A percentile compares a stretch with the other conserved stretches of the same genome.
These are phyloP conservation scores for Caenorhabditis sp. DNA, from an alignment of 2,888 invertebrate genomes.

Conservation along the genomic window DNA sequence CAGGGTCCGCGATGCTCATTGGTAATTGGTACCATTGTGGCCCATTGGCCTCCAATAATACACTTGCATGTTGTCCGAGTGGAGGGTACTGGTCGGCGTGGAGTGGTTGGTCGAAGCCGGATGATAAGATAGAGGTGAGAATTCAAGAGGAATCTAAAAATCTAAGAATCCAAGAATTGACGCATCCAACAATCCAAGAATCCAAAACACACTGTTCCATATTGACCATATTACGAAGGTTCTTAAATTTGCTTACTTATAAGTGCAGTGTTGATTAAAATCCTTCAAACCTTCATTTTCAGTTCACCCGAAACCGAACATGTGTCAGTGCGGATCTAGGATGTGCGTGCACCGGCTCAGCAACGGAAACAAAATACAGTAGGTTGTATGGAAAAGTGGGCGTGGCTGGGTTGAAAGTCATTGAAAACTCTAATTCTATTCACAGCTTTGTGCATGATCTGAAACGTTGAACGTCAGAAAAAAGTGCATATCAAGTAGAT, in stretches of 20 bases:
- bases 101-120: not conserved
- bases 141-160: too few species aligned
- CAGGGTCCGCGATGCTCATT: conserved; percentile 20
- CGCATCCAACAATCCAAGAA: too few species aligned
- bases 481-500: too few species aligned
- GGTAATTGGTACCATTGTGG: conserved; percentile 59
- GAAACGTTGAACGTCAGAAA: too few species aligned
- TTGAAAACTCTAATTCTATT: too few species aligned
- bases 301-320: conserved; percentile 29
- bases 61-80: conserved; percentile 46
- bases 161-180: too few species aligned
- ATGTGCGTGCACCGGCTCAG: conserved; percentile 21
- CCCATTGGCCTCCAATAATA: not conserved
- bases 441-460: not conserved
- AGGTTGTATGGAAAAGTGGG: not conserved
- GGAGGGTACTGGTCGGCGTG: conserved; percentile 55
- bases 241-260: too few species aligned
- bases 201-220: too few species aligned
- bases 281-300: too few species aligned
- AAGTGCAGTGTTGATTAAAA: too few species aligned
- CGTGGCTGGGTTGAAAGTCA: too few species aligned
- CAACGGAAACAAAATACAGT: not conserved
- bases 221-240: not conserved
- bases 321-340: conserved; percentile 15
- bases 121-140: conserved; percentile 10